Conservation (phyloP, 2,888 invertebrate species). For the Nomada goodeniana region DNA sequence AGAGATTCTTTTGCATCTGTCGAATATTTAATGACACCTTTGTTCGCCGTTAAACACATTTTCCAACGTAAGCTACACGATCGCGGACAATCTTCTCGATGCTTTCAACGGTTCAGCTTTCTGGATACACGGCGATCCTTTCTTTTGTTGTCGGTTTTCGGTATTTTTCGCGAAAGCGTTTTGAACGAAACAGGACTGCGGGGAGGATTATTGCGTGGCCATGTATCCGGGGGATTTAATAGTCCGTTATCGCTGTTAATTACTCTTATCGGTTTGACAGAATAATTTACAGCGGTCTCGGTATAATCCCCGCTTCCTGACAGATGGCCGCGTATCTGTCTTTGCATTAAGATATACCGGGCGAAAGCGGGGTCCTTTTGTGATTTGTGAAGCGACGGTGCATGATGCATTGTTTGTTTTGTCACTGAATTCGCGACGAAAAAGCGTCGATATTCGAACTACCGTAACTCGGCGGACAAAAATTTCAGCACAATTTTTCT, state of each 20-base stretch:
- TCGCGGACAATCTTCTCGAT: too few relatives aligned
- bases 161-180: background rate
- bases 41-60: background rate
- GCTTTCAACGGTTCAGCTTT: too few relatives aligned
- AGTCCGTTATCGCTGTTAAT: slow-evolving; percentile 31
- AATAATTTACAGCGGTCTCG: slow-evolving; percentile 46
- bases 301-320: slow-evolving; percentile 31
- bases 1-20: background rate
- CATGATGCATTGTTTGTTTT: too few relatives aligned
- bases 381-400: slow-evolving; percentile 11
- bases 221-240: slow-evolving; percentile 20
- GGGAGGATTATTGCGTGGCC: background rate
- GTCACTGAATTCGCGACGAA: too few relatives aligned
- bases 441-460: too few relatives aligned
- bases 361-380: slow-evolving; percentile 26
- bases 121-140: background rate
- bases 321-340: slow-evolving; percentile 17
- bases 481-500: too few relatives aligned
- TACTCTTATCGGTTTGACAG: slow-evolving; percentile 50
- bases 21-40: background rate
- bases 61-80: background rate
- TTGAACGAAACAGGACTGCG: background rate
- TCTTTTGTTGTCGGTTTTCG: too few relatives aligned
- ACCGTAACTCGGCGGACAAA: too few relatives aligned
- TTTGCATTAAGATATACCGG: slow-evolving; percentile 10